phyloP scores from a whole-genome alignment of 2,797 vertebrate species.

The Pangasius sanitwongsei region DNA sequence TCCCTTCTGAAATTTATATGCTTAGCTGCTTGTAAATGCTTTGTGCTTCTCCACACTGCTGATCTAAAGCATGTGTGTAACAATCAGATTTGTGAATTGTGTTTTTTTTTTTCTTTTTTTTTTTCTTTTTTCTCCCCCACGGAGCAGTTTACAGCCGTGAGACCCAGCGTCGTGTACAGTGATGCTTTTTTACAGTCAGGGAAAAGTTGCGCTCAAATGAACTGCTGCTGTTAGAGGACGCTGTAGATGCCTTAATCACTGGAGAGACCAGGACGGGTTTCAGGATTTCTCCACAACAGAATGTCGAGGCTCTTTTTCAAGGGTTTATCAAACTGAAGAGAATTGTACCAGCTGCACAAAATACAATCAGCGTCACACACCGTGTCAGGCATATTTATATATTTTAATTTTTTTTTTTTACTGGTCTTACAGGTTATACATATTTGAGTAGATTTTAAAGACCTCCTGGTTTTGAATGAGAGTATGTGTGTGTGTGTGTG shows the following conservation, averaged over 20 bases:
- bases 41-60: conserved; percentile 12
- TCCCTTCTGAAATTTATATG: not conserved
- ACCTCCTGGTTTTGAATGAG: not conserved
- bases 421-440: conserved; percentile 2
- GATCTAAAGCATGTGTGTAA: conserved; percentile 43
- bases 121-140: not conserved
- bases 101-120: not conserved
- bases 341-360: not conserved
- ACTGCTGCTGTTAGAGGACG: conserved; percentile 55
- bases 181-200: not conserved
- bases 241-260: conserved; percentile 73
- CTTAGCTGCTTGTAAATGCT: not conserved
- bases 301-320: conserved; percentile 13
- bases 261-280: conserved; percentile 59
- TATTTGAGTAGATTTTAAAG: conserved; percentile 15
- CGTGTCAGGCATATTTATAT: conserved; percentile 10
- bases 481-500: not conserved
- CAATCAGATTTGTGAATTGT: not conserved
- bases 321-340: conserved; percentile 6
- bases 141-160: not conserved
- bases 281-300: conserved; percentile 40
- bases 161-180: not conserved
- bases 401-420: not conserved
- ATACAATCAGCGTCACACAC: conserved; percentile 18
- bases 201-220: not conserved